Evolutionary conservation across 2,113 vertebrate genomes (phyloP).

Genomic region (Glaucomys volans): DNA sequence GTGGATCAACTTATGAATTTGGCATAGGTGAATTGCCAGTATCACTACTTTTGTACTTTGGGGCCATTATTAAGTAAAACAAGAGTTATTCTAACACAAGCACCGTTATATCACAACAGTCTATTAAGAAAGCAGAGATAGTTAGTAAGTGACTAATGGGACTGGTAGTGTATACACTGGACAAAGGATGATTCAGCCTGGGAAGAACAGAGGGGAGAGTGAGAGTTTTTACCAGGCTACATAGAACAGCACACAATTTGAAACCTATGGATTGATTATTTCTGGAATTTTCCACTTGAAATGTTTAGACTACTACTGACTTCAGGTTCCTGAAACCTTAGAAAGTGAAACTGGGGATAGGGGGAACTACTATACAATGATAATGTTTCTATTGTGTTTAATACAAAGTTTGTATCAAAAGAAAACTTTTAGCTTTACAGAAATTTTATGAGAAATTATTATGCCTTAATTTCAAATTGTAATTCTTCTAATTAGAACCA

Average conservation of each 20-base stretch:
- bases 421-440: slow-evolving; percentile 32
- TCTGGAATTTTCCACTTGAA: background rate
- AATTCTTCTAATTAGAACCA: slow-evolving; percentile 53
- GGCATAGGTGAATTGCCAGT: background rate
- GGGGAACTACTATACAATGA: background rate
- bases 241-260: background rate
- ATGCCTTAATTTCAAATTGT: slow-evolving; percentile 44
- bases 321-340: background rate
- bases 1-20: background rate
- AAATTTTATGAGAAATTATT: slow-evolving; percentile 66
- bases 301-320: background rate
- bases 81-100: too few relatives aligned
- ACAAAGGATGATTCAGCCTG: too few relatives aligned
- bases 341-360: background rate
- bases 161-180: rapidly evolving
- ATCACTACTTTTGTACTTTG: background rate
- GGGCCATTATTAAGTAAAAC: background rate
- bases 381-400: background rate
- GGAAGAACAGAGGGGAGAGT: background rate
- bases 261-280: background rate
- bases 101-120: too few relatives aligned
- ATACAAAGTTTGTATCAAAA: slow-evolving; percentile 54
- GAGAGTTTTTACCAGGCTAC: background rate
- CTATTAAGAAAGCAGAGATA: too few relatives aligned
- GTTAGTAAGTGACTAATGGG: background rate